Conservation (phyloP, 2,888 invertebrate species). For the Pristionchus entomophagus region DNA sequence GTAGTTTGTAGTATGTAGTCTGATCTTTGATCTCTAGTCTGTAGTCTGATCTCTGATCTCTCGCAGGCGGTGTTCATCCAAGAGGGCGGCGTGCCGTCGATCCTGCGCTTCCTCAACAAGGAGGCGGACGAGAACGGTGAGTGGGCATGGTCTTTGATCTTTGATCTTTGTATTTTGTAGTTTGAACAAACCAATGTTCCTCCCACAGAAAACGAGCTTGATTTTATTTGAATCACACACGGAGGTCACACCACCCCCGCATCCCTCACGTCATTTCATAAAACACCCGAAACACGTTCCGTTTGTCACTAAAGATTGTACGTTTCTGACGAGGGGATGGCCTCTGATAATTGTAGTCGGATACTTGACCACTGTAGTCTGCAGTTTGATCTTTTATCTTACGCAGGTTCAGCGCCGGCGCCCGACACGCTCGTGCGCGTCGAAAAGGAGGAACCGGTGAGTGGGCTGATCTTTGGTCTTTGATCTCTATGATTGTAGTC, state of each 20-base stretch:
- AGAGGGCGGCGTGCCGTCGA: neutral
- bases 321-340: too few species aligned
- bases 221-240: too few species aligned
- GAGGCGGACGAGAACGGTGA: constrained; percentile 17
- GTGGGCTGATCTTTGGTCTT: constrained; percentile 8
- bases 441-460: constrained; percentile 32
- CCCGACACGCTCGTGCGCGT: constrained; percentile 25
- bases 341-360: too few species aligned
- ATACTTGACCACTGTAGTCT: neutral
- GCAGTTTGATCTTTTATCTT: neutral
- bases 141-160: neutral
- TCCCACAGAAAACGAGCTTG: too few species aligned
- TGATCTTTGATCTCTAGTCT: too few species aligned
- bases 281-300: neutral
- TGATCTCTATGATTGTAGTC: neutral
- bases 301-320: neutral
- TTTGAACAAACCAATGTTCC: too few species aligned
- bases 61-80: neutral
- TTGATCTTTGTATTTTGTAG: neutral
- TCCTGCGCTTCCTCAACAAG: constrained; percentile 35
- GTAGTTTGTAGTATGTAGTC: neutral
- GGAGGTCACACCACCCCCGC: too few species aligned
- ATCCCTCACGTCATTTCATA: too few species aligned
- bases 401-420: neutral
- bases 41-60: constrained; percentile 20